Conservation (phyloP, 23 tunicate genomes). For the Diplosoma virens region DNA sequence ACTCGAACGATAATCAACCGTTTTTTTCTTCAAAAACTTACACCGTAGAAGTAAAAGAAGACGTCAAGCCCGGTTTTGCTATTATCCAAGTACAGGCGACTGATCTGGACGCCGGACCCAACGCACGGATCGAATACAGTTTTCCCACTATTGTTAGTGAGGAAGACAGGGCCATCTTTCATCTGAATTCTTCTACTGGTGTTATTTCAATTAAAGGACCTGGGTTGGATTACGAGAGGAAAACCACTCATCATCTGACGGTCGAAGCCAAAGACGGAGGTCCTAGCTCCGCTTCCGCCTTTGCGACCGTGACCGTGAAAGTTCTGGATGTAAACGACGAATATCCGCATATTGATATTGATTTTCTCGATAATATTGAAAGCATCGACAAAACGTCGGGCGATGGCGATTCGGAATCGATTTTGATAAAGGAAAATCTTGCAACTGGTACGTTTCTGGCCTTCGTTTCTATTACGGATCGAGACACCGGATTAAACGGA, state of each 20-base stretch:
- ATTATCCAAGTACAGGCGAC: conserved; percentile 54
- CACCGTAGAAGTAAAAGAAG: conserved; percentile 55
- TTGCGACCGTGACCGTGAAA: conserved; percentile 66
- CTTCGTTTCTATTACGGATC: conserved; percentile 78
- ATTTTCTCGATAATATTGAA: conserved; percentile 13
- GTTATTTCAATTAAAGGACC: conserved; percentile 37
- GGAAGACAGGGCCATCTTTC: conserved; percentile 49
- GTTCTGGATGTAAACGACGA: conserved; percentile 86
- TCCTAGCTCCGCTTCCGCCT: conserved; percentile 68
- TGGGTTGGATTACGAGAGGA: conserved; percentile 77
- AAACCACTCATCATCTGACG: conserved; percentile 67
- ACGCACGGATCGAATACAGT: conserved; percentile 54
- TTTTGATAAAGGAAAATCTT: conserved; percentile 56
- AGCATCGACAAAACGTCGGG: neutral
- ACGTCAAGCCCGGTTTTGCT: conserved; percentile 33
- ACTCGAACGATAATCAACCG: conserved; percentile 89
- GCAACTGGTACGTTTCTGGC: conserved; percentile 62
- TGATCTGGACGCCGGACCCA: conserved; percentile 74
- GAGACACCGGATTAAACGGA: conserved; percentile 67
- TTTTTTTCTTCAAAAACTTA: conserved; percentile 34
- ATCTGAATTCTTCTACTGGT: conserved; percentile 53
- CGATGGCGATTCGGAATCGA: neutral
- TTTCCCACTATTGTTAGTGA: conserved; percentile 59
- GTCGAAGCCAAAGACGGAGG: conserved; percentile 91
- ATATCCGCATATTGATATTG: conserved; percentile 61